phyloP scores from a whole-genome alignment of 2,797 vertebrate genomes.

The Clarias fuscus region DNA sequence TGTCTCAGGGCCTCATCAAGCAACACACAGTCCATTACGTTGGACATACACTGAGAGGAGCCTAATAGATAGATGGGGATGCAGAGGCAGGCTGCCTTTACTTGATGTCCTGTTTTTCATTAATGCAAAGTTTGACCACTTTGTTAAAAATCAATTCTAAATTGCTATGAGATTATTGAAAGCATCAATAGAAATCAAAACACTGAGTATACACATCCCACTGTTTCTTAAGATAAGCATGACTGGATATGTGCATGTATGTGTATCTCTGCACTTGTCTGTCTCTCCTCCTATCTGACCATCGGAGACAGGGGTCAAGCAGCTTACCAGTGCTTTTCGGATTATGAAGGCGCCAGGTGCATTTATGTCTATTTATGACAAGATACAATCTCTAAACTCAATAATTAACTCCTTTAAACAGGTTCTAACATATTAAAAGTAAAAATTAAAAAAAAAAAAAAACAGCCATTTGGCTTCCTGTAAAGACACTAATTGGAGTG shows the following conservation, averaged over 20 bases:
- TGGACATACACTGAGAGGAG: conserved; percentile 61
- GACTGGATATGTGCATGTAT: conserved; percentile 37
- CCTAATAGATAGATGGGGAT: conserved; percentile 75
- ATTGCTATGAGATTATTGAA: conserved; percentile 57
- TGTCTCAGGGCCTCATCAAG: conserved; percentile 72
- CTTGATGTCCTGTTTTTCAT: conserved; percentile 63
- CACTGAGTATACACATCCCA: background rate
- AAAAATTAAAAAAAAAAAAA: conserved; percentile 19
- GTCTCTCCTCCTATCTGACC: conserved; percentile 44
- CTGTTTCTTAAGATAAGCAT: background rate
- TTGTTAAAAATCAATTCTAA: conserved; percentile 71
- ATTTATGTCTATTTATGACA: conserved; percentile 44
- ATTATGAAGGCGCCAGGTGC: conserved; percentile 43
- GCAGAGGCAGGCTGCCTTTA: conserved; percentile 68
- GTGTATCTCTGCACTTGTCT: conserved; percentile 19
- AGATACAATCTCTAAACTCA: background rate
- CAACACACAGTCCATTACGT: conserved; percentile 73
- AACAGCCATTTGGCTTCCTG: conserved; percentile 10
- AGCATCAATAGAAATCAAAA: background rate
- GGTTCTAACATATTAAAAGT: conserved; percentile 20
- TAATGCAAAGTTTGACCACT: conserved; percentile 70
- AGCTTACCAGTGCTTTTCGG: conserved; percentile 43
- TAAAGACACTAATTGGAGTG: conserved; percentile 26
- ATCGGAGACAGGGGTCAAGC: conserved; percentile 49
- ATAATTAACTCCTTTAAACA: conserved; percentile 17